Evolutionary conservation across 2,113 vertebrate genomes (phyloP), one percentile per base, ranked within the genome.

Genomic region (Silurus glanis): DNA sequence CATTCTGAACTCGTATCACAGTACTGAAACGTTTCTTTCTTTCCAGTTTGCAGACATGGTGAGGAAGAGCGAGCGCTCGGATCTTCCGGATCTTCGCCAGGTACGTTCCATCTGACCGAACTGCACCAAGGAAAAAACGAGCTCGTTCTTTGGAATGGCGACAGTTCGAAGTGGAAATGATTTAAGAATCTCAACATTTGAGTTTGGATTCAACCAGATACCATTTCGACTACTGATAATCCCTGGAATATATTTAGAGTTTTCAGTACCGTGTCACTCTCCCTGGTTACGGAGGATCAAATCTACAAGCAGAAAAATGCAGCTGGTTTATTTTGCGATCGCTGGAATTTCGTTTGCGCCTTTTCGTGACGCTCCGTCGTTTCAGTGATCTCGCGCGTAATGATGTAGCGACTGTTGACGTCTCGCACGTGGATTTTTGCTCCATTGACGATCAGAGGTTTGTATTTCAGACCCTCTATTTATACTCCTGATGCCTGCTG

Each of bases 41-140:
- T 85, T 83, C n/a, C 83, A 88, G 87, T 25, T 87, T 14, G 67
- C 71, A 85, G 84, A 58, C 9, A 88, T 88, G 87, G 87, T 88
- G 84, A 88, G 84, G 61, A 81, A 88, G 71, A 88, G 80, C 17
- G 71, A 83, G 62, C 45, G 21, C 74, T 69, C 67, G 9, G 84
- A 84, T 47, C 86, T 84, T 80, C 86, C 59, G 84, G 84, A 21
- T 74, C n/a, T 88, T 23, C 85, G 56, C 9, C 86, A 87, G 87
- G 89, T 89, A 89, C 83, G 49, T 83, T 66, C 19, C n/a, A 12
- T 21, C 62, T 49, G 61, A 23, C 37, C 1, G 45, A 21, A 51
- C 9, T 59, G 78, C 56, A 28, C n/a, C 19, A 16, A 0, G 2
- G 45, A 76, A 6, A n/a, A 13, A 47, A 76, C 3, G 47, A 51